Conservation (phyloP, 2,888 invertebrate genomes). For the Dione vanillae region DNA sequence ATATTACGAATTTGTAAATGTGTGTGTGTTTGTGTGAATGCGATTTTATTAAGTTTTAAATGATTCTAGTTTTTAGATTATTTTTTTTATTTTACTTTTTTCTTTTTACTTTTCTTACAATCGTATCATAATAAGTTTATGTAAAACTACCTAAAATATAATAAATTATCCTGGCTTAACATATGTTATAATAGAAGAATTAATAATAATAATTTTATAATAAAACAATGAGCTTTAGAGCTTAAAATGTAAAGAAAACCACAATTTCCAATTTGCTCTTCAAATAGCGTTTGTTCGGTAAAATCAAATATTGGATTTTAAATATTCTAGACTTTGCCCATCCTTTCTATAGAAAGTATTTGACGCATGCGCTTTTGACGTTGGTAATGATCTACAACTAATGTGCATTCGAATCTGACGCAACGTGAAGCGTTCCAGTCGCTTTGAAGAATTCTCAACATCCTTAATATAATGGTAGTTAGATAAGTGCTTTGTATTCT, state of each 20-base stretch:
- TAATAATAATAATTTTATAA: not conserved
- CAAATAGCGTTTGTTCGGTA: not conserved
- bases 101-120: too few relatives aligned
- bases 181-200: too few relatives aligned
- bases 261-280: not conserved
- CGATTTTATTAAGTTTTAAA: constrained; percentile 16
- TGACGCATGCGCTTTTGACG: constrained; percentile 21
- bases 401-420: constrained; percentile 20
- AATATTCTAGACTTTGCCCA: constrained; percentile 10
- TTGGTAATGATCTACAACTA: constrained; percentile 19
- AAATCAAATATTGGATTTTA: constrained; percentile 3
- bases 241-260: not conserved
- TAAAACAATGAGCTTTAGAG: not conserved
- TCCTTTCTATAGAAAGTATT: constrained; percentile 31
- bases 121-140: not conserved
- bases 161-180: too few relatives aligned
- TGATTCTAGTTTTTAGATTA: not conserved
- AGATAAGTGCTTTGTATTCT: not conserved
- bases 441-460: not conserved
- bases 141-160: too few relatives aligned
- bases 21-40: constrained; percentile 7
- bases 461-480: not conserved
- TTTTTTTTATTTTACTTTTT: too few relatives aligned
- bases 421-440: not conserved
- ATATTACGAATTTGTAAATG: constrained; percentile 13